phyloP scores from a whole-genome alignment of 2,113 vertebrate genomes.

The Vimba vimba region DNA sequence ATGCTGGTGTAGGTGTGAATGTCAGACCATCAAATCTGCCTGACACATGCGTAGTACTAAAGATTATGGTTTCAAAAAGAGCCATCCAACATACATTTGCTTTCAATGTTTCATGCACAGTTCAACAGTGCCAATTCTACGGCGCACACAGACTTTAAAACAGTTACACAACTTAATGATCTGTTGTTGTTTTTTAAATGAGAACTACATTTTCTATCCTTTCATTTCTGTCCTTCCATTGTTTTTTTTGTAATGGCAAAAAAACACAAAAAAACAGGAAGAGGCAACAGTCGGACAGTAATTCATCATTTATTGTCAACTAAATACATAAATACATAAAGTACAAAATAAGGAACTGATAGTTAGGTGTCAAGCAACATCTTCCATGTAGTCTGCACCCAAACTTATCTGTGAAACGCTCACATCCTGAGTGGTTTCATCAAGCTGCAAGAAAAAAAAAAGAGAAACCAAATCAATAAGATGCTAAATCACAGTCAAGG shows the following conservation, averaged over 20 bases:
- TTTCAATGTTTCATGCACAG: background rate
- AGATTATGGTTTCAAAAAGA: background rate
- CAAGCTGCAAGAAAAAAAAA: slow-evolving; percentile 68
- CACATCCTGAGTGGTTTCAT: slow-evolving; percentile 87
- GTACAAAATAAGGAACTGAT: background rate
- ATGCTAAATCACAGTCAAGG: background rate
- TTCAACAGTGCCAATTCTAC: background rate
- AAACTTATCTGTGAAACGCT: slow-evolving; percentile 87
- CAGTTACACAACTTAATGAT: background rate
- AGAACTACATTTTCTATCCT: background rate
- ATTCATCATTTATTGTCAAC: slow-evolving; percentile 37
- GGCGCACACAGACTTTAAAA: background rate
- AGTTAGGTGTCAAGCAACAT: slow-evolving; percentile 76
- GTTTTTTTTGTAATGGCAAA: background rate
- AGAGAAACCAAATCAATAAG: background rate
- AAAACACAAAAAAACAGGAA: slow-evolving; percentile 28
- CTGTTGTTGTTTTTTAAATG: background rate
- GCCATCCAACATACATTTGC: background rate
- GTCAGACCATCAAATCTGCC: background rate
- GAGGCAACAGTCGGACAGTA: background rate
- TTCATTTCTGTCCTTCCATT: background rate
- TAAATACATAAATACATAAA: slow-evolving; percentile 42
- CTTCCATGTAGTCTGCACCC: slow-evolving; percentile 89
- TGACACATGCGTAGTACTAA: background rate
- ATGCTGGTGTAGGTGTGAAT: background rate